Evolutionary conservation across 2,888 invertebrate species (phyloP).

Genomic region (Ophraella communa): DNA sequence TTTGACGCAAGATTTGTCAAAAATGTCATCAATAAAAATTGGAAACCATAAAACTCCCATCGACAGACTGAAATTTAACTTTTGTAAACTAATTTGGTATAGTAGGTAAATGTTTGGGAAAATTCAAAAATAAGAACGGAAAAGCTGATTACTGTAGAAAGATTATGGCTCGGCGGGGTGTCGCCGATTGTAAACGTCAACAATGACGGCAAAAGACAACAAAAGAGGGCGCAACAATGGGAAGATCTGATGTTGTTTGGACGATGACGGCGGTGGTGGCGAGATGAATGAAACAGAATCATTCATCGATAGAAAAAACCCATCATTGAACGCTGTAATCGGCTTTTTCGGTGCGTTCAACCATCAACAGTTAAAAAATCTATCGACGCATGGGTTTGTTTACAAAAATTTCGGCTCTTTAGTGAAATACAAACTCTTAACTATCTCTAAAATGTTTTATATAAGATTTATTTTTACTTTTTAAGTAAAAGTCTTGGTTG

Average conservation of each 20-base stretch:
- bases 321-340: constrained; percentile 22
- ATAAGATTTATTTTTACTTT: too few relatives aligned
- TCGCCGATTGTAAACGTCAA: constrained; percentile 55
- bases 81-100: neutral
- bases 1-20: too few relatives aligned
- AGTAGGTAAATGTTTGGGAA: constrained; percentile 15
- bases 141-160: constrained; percentile 55
- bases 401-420: neutral
- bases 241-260: constrained; percentile 49
- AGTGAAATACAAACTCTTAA: neutral
- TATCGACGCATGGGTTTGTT: constrained; percentile 5
- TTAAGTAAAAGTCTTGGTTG: too few relatives aligned
- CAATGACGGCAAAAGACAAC: constrained; percentile 54
- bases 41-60: too few relatives aligned
- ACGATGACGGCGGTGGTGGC: constrained; percentile 36
- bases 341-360: constrained; percentile 31
- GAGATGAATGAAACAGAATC: constrained; percentile 33
- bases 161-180: constrained; percentile 58
- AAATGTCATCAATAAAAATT: too few relatives aligned
- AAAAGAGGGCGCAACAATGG: constrained; percentile 53
- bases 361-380: constrained; percentile 29
- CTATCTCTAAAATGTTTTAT: too few relatives aligned
- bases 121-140: constrained; percentile 36
- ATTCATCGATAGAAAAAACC: constrained; percentile 19
- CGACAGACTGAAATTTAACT: too few relatives aligned